These are phyloP conservation scores for Lathronympha strigana DNA, from an alignment of 2,888 invertebrate species.

Conservation along the genomic window DNA sequence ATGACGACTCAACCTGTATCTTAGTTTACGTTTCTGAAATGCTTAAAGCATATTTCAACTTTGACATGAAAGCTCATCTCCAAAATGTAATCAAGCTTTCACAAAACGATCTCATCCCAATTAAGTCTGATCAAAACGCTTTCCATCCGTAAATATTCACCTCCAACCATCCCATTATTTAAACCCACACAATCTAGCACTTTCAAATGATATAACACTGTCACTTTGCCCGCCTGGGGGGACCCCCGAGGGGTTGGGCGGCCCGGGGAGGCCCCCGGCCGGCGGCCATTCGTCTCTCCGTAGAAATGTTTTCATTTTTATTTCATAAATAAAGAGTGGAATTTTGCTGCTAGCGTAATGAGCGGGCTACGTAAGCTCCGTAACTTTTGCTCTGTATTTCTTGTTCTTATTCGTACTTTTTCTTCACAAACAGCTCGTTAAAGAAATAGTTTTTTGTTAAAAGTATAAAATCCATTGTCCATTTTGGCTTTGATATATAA, in stretches of 20 bases:
- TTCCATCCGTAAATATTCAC: constrained; percentile 10
- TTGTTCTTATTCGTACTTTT: constrained; percentile 37
- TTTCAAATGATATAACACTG: constrained; percentile 46
- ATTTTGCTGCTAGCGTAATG: constrained; percentile 69
- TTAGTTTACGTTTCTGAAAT: too few relatives aligned
- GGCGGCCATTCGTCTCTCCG: constrained; percentile 70
- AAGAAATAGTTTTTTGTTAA: constrained; percentile 32
- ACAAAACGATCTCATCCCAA: background rate
- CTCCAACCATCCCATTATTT: constrained; percentile 40
- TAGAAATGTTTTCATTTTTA: constrained; percentile 83
- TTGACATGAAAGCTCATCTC: too few relatives aligned
- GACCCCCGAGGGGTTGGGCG: constrained; percentile 45
- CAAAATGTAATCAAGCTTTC: too few relatives aligned
- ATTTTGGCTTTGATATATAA: background rate
- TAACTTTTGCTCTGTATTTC: constrained; percentile 42
- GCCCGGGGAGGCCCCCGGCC: constrained; percentile 43
- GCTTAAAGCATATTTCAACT: too few relatives aligned
- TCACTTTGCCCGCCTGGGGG: constrained; percentile 46
- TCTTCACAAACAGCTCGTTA: constrained; percentile 34
- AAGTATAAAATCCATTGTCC: background rate
- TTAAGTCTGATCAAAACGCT: background rate
- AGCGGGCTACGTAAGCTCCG: constrained; percentile 50
- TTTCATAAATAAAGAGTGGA: constrained; percentile 81
- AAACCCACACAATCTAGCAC: constrained; percentile 43
- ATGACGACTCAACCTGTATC: too few relatives aligned